A percentile compares a stretch with the other conserved stretches of the same genome.
These are phyloP conservation scores for Alosa sapidissima DNA, from an alignment of 2,797 vertebrate species.

Conservation along the genomic window DNA sequence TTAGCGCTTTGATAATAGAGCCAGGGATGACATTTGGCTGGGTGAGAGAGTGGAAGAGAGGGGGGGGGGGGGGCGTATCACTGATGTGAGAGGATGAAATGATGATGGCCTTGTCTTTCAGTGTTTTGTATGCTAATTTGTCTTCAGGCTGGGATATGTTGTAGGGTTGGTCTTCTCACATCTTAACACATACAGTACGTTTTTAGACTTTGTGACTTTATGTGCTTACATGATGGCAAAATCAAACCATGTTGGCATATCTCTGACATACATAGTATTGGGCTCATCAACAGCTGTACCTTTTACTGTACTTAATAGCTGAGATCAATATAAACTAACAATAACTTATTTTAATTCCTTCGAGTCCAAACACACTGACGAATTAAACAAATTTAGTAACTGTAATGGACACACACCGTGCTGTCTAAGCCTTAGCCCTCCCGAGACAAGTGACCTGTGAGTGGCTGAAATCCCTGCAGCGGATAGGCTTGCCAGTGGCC, in stretches of 20 bases:
- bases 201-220: too few relatives aligned
- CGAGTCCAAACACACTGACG: neutral
- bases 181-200: neutral
- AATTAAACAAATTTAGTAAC: neutral
- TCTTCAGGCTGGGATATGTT: neutral
- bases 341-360: neutral
- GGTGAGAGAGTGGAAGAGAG: conserved; percentile 36
- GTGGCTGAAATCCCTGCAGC: conserved; percentile 9
- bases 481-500: neutral
- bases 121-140: neutral
- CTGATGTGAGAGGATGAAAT: neutral
- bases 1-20: conserved; percentile 75
- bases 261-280: neutral
- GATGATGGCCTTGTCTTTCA: neutral
- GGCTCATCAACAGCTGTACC: neutral
- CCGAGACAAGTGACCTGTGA: neutral
- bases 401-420: neutral
- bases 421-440: neutral
- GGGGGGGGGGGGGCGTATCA: neutral
- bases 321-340: neutral
- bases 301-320: neutral
- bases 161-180: neutral
- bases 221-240: too few relatives aligned
- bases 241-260: neutral
- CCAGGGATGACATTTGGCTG: conserved; percentile 60